A percentile compares a stretch with the other conserved stretches of the same genome.
Conservation (phyloP, 2,113 vertebrate species). For the Suricata suricatta region DNA sequence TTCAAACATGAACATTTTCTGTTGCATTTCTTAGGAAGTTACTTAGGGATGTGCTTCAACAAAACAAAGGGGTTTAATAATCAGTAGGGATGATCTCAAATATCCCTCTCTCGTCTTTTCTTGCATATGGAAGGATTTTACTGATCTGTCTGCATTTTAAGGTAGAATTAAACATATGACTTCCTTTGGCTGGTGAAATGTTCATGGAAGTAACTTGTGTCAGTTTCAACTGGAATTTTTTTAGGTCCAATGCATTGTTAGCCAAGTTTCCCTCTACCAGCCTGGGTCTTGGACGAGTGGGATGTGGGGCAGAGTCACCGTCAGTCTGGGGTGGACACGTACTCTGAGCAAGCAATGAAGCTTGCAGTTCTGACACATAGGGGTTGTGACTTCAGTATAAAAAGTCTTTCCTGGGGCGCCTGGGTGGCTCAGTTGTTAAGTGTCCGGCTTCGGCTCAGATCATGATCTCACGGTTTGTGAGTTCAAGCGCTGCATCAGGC, state of each 20-base stretch:
- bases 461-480: no score
- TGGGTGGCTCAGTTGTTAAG: no score
- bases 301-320: rapidly evolving
- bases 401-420: no score
- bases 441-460: no score
- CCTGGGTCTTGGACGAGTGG: neutral
- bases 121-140: neutral
- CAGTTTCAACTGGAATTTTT: neutral
- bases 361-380: neutral
- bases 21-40: neutral
- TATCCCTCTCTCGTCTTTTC: neutral
- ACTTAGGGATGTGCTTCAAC: neutral
- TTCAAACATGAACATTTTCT: neutral
- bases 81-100: neutral
- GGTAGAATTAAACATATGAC: neutral
- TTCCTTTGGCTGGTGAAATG: neutral
- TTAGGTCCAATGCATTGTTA: neutral
- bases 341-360: neutral
- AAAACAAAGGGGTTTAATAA: neutral
- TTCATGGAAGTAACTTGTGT: neutral
- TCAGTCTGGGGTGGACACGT: rapidly evolving
- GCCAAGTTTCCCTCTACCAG: neutral
- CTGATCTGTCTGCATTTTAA: neutral
- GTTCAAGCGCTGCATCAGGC: no score
- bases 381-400: neutral